phyloP scores from a whole-genome alignment of 2,888 invertebrate genomes.

The Nematopogon swammerdamellus region DNA sequence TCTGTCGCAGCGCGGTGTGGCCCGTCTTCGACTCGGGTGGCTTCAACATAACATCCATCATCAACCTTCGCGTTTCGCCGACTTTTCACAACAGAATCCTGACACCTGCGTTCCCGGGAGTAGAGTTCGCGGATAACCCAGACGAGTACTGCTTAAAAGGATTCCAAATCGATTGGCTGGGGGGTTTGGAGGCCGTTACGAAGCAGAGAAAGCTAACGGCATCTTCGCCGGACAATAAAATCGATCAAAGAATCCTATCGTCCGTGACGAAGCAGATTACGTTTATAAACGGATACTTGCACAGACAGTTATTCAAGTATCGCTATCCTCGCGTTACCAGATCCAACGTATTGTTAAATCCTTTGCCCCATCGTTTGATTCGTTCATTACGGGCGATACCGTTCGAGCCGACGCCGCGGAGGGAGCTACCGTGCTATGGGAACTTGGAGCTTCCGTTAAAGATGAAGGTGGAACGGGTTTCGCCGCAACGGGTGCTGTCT shows the following conservation, averaged over 20 bases:
- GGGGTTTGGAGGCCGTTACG: slow-evolving; percentile 33
- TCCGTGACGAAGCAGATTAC: slow-evolving; percentile 41
- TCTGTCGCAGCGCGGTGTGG: slow-evolving; percentile 42
- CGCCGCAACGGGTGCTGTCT: slow-evolving; percentile 26
- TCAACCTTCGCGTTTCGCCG: slow-evolving; percentile 26
- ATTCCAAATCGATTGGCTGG: slow-evolving; percentile 25
- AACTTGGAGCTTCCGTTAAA: slow-evolving; percentile 45
- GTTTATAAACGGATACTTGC: slow-evolving; percentile 42
- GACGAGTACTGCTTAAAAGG: slow-evolving; percentile 13
- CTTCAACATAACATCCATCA: slow-evolving; percentile 26
- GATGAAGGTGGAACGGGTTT: slow-evolving; percentile 32
- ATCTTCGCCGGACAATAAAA: slow-evolving; percentile 28
- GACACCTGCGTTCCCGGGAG: background rate
- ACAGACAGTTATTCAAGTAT: slow-evolving; percentile 36
- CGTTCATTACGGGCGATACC: slow-evolving; percentile 36
- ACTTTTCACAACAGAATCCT: slow-evolving; percentile 8
- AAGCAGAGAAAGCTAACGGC: slow-evolving; percentile 31
- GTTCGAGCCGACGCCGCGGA: slow-evolving; percentile 36
- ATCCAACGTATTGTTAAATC: slow-evolving; percentile 40
- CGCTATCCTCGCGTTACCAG: slow-evolving; percentile 44
- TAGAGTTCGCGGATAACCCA: background rate
- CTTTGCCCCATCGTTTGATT: slow-evolving; percentile 26
- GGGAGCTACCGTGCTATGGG: slow-evolving; percentile 45
- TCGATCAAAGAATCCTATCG: slow-evolving; percentile 34
- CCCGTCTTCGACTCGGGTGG: slow-evolving; percentile 53